These are phyloP conservation scores for Ptyas mucosa DNA, from an alignment of 2,113 vertebrate genomes.

Conservation along the genomic window DNA sequence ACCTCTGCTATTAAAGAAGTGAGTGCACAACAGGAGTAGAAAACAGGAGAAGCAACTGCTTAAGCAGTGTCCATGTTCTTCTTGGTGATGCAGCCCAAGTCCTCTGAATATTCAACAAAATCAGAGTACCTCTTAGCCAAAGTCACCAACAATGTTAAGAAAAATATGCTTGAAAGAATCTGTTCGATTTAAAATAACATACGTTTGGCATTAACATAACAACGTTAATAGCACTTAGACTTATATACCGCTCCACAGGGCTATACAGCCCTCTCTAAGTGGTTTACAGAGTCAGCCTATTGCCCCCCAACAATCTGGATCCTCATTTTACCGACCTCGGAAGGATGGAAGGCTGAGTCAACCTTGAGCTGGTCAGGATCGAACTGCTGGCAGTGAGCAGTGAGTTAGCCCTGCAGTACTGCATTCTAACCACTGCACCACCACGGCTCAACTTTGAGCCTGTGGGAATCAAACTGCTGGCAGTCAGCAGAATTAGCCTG, in stretches of 20 bases:
- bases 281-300: too few species aligned
- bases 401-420: too few species aligned
- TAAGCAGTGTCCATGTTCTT: neutral
- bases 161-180: neutral
- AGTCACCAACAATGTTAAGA: neutral
- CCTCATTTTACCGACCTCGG: neutral
- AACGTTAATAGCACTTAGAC: neutral
- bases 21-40: neutral
- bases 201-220: neutral
- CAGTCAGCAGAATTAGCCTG: neutral
- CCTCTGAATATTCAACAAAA: neutral
- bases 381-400: too few species aligned
- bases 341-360: neutral
- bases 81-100: neutral
- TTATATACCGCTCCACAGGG: too few species aligned
- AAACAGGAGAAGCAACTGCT: neutral
- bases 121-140: neutral
- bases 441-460: neutral
- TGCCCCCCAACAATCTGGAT: neutral
- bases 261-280: too few species aligned
- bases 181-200: neutral
- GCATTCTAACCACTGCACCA: too few species aligned
- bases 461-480: neutral
- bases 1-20: neutral
- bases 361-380: neutral